Conservation (phyloP, 2,113 vertebrate genomes). For the Choloepus hoffmanni region DNA sequence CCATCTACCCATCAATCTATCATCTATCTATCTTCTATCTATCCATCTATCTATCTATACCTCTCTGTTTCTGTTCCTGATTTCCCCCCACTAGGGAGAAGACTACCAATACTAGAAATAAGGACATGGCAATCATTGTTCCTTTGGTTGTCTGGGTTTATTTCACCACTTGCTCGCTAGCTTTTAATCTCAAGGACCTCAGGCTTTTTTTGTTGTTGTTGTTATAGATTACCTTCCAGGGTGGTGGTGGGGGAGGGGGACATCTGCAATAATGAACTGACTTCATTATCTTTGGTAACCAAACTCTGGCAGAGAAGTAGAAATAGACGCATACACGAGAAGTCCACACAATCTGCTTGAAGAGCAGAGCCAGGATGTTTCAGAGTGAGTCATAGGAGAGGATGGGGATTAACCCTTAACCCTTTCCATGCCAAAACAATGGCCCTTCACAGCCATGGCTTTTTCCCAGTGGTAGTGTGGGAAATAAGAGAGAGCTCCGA, state of each 20-base stretch:
- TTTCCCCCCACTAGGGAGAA: neutral
- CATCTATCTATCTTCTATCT: no score
- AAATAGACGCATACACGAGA: slow-evolving; percentile 8
- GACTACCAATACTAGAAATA: neutral
- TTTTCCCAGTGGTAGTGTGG: neutral
- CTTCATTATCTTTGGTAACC: neutral
- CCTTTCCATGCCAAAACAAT: neutral
- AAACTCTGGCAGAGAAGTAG: slow-evolving; percentile 33
- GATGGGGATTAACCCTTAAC: neutral
- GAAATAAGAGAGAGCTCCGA: neutral
- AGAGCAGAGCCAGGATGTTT: slow-evolving; percentile 51
- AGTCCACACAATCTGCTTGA: slow-evolving; percentile 28
- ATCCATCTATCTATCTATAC: no score
- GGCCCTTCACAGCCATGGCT: neutral
- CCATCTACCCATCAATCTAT: no score
- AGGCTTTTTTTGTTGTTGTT: neutral
- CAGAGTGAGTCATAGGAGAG: neutral
- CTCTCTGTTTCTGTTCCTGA: neutral
- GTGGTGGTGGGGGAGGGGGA: neutral
- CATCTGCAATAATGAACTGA: neutral
- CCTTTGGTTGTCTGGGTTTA: neutral
- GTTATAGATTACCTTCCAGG: neutral
- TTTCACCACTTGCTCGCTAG: neutral
- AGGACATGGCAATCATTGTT: neutral
- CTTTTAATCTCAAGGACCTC: neutral